Base-by-base conservation (phyloP, 2,888 invertebrate genomes). In the Scaptomyza flava region DNA sequence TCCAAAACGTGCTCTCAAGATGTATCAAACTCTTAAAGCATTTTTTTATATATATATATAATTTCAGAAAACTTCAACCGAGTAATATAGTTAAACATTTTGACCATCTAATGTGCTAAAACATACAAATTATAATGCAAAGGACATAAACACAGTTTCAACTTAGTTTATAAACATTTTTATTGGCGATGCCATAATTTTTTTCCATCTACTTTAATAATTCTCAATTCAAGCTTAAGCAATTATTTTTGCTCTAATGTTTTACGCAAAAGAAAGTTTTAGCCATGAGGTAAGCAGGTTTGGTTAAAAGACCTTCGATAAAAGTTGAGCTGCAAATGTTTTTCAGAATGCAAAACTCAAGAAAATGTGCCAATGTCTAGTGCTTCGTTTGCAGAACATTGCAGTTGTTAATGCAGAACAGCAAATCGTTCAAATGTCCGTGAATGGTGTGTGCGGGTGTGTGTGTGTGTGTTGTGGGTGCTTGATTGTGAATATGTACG, bases 401-500 rank as follows among this genome's bases (percentile, higher is more conserved):
- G 69, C 74, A 74, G 78, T 70, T 70, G 81, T 81, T 81, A 81
- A 81, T 84, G 85, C 79, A 77, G 58, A 87, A 66, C 65, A 54
- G 66, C 65, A 81, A 78, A 79, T 67, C 65, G 79, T 60, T 67
- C 59, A 70, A 77, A 81, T 77, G 54, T 59, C 14, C 43, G 17
- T 60, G 46, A 34, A n/a, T 50, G 9, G 27, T 42, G 43, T 36
- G 33, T 27, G 23, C 17, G 17, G 31, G 54, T 48, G 33, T 46
- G 65, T 42, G 52, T 43, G 30, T 56, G 46, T 51, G 14, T n/a
- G 43, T 48, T 51, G 14, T n/a, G 43, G 20, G 20, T 48, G 53
- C 43, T 51, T 47, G 27, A 46, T 42, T 58, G 33, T 48, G 23
- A 27, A 27, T 27, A 6, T 27, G 27, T 27, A 27, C 17, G 31